These are phyloP conservation scores for Sinocyclocheilus anshuiensis DNA, from an alignment of 2,113 vertebrate species.

Conservation along the genomic window DNA sequence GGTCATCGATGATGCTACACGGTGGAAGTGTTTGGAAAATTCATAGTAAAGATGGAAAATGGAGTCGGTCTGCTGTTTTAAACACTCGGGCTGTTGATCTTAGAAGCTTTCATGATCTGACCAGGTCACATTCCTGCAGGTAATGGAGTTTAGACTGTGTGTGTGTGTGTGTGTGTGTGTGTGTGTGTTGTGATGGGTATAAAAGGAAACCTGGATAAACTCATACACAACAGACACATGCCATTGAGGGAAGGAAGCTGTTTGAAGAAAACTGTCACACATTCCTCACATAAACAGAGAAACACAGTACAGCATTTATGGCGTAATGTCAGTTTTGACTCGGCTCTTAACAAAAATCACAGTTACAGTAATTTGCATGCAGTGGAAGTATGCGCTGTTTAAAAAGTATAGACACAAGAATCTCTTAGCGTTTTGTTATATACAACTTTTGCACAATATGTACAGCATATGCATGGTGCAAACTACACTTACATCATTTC, in stretches of 20 bases:
- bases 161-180: background rate
- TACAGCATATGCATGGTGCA: background rate
- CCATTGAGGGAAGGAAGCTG: slow-evolving; percentile 7
- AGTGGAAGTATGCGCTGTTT: background rate
- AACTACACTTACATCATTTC: background rate
- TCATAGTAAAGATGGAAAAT: slow-evolving; percentile 1
- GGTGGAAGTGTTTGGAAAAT: background rate
- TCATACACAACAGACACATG: slow-evolving; percentile 30
- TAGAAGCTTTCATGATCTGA: slow-evolving; percentile 63
- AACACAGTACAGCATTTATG: background rate
- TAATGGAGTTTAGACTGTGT: slow-evolving; percentile 10
- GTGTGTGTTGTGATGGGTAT: slow-evolving; percentile 4
- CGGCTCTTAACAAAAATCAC: background rate
- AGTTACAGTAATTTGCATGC: background rate
- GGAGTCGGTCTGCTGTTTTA: slow-evolving; percentile 34
- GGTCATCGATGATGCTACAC: background rate
- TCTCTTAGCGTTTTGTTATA: background rate
- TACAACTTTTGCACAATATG: background rate
- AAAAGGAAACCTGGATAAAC: slow-evolving; percentile 26
- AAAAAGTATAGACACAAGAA: background rate
- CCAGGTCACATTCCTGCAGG: slow-evolving; percentile 71
- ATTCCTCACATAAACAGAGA: background rate
- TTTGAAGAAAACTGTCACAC: slow-evolving; percentile 6
- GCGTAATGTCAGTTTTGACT: background rate
- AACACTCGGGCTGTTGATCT: slow-evolving; percentile 58